Evolutionary conservation across 2,888 invertebrate species (phyloP), one percentile per base, ranked within the genome.

Genomic region (Sphaerophoria taeniata): DNA sequence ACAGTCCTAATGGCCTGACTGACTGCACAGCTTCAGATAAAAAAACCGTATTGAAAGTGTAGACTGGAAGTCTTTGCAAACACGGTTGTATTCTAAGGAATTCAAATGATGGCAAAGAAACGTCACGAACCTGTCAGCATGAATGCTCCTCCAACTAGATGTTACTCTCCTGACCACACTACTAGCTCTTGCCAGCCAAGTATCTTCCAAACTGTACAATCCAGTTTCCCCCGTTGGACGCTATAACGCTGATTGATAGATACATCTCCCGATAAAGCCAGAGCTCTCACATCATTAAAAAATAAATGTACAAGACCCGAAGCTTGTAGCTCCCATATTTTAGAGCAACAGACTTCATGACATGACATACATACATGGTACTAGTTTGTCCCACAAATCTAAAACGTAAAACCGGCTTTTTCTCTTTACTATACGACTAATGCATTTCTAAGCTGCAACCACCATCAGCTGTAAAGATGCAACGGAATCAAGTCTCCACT

Each of bases 361-460:
- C 53, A 39, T 56, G 65, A 67, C 67, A 67, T 53, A 49, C 47
- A 49, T 51, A 43, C 43, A 53, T 56, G 14, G 67, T 67, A 9
- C n/a, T 71, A 45, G 45, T 75, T 80, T 84, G 84, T 67, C 69
- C 84, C 47, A 84, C 75, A 84, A 84, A 83, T 55, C 36, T 58
- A n/a, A 60, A 84, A 39, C 6, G 9, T 7, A 39, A 43, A 43
- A 84, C 84, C 72, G 75, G 84, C 84, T 39, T 75, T 9, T 43
- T 53, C 53, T 16, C 47, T 47, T 39, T 39, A 9, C 5, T 43
- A 11, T 4, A 39, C 16, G 51, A 39, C 80, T 53, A 72, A 84
- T 76, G 75, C 84, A 80, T 67, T 51, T 69, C 12, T 34, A 53
- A 67, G 67, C 39, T 67, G 67, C 51, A 63, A 53, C 58, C 39